Percentiles rank a stretch among this genome's conserved stretches.
Evolutionary conservation across 2,797 vertebrate genomes (phyloP).

Genomic region (Argentina silus): DNA sequence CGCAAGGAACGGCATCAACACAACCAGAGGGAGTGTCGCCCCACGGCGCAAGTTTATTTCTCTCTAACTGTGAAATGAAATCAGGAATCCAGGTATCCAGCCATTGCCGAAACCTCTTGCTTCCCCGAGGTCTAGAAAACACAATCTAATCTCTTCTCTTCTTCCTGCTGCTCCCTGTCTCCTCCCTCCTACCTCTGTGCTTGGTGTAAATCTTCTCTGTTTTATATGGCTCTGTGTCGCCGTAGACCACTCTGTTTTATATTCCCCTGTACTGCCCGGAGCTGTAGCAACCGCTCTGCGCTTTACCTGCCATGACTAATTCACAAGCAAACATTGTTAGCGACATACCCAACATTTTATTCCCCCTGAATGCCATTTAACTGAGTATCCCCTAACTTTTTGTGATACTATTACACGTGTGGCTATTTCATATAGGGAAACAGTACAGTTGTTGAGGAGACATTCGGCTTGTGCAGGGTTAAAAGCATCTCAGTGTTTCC

Average conservation of each 20-base stretch:
- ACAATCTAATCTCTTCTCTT: constrained; percentile 44
- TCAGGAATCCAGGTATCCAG: constrained; percentile 73
- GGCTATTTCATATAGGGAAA: constrained; percentile 33
- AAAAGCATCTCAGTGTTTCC: constrained; percentile 62
- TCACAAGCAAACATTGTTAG: constrained; percentile 66
- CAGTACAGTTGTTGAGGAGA: neutral
- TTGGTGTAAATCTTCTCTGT: constrained; percentile 53
- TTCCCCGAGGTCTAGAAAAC: constrained; percentile 59
- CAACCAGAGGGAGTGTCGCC: constrained; percentile 51
- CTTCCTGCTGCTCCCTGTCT: constrained; percentile 3
- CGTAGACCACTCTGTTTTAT: constrained; percentile 59
- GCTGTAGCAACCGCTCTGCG: constrained; percentile 46
- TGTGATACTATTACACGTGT: constrained; percentile 20
- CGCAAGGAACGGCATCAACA: constrained; percentile 61
- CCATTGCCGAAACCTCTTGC: constrained; percentile 55
- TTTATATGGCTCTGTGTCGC: constrained; percentile 57
- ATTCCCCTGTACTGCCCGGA: constrained; percentile 47
- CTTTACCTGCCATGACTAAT: constrained; percentile 63
- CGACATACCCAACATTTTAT: constrained; percentile 50
- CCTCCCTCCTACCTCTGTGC: constrained; percentile 29
- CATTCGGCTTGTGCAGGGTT: constrained; percentile 45
- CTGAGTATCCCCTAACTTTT: neutral
- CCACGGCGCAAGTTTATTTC: constrained; percentile 59
- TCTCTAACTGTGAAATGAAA: constrained; percentile 74
- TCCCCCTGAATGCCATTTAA: neutral